Percentiles rank a stretch among this genome's conserved stretches.
Evolutionary conservation across 2,113 vertebrate genomes (phyloP).

Genomic region (Rhinoderma darwinii): DNA sequence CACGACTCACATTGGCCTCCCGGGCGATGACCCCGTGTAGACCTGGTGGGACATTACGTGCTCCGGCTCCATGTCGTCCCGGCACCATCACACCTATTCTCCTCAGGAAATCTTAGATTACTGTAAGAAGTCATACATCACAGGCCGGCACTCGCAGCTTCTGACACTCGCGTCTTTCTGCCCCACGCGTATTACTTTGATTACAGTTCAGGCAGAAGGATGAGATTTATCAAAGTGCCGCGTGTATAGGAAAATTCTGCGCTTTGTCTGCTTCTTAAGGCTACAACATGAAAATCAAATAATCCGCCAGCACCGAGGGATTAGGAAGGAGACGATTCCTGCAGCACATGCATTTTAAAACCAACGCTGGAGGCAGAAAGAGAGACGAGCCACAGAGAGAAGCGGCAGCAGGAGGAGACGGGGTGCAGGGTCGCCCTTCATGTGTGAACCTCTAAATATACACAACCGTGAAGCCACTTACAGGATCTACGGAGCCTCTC

Average conservation of each 20-base stretch:
- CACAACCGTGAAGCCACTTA: neutral
- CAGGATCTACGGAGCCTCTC: neutral
- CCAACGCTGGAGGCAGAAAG: neutral
- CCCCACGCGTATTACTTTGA: slow-evolving; percentile 13
- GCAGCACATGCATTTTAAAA: slow-evolving; percentile 5
- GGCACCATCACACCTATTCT: neutral
- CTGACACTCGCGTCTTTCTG: neutral
- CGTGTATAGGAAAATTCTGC: neutral
- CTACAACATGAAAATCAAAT: slow-evolving; percentile 46
- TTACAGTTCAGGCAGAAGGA: slow-evolving; percentile 20
- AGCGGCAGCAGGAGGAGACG: neutral
- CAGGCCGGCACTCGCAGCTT: neutral
- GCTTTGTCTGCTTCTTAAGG: slow-evolving; percentile 29
- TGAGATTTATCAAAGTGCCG: slow-evolving; percentile 37
- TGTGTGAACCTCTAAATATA: neutral
- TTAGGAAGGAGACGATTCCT: neutral
- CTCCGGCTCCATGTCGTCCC: neutral
- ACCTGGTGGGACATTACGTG: too few species aligned
- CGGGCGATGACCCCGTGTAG: too few species aligned
- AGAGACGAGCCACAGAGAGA: neutral
- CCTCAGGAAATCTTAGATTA: neutral
- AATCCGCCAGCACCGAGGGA: slow-evolving; percentile 28
- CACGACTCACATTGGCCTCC: too few species aligned
- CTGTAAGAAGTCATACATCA: neutral
- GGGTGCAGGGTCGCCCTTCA: neutral